phyloP scores from a whole-genome alignment of 1,140 invertebrate genomes.

The Bactericera cockerelli region DNA sequence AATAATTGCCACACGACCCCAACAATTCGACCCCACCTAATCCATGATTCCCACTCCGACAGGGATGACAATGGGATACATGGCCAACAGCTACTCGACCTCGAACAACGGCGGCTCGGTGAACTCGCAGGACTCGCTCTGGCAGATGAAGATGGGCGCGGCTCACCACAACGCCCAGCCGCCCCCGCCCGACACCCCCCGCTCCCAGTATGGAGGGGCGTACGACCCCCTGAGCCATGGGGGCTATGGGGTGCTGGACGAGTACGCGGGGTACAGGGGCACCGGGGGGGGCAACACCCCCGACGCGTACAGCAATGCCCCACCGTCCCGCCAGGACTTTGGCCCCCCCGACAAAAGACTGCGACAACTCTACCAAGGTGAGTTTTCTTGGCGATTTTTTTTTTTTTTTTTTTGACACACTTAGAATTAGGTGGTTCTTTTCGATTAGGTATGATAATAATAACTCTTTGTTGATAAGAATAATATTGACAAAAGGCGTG shows the following conservation, averaged over 20 bases:
- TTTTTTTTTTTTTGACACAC: too few species aligned
- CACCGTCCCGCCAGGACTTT: constrained; percentile 62
- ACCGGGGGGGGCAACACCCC: constrained; percentile 21
- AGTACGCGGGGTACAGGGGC: constrained; percentile 59
- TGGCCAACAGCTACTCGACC: constrained; percentile 81
- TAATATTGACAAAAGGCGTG: too few species aligned
- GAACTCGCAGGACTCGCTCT: constrained; percentile 85
- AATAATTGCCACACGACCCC: too few species aligned
- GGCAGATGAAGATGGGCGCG: constrained; percentile 78
- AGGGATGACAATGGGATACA: constrained; percentile 75
- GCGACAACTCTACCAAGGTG: constrained; percentile 62
- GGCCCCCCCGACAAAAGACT: constrained; percentile 58
- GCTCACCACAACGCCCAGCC: constrained; percentile 31
- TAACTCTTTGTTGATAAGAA: too few species aligned
- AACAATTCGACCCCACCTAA: too few species aligned
- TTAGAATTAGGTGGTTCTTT: too few species aligned
- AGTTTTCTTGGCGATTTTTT: constrained; percentile 27
- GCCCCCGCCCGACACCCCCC: constrained; percentile 18
- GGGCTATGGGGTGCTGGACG: constrained; percentile 64
- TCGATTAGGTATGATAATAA: too few species aligned
- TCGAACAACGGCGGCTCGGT: constrained; percentile 84
- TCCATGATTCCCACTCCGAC: too few species aligned
- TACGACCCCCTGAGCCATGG: constrained; percentile 64
- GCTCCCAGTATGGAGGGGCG: constrained; percentile 38
- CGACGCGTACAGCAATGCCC: constrained; percentile 55